Evolutionary conservation across 2,113 vertebrate species (phyloP).

Genomic region (Phaetusa simplex): DNA sequence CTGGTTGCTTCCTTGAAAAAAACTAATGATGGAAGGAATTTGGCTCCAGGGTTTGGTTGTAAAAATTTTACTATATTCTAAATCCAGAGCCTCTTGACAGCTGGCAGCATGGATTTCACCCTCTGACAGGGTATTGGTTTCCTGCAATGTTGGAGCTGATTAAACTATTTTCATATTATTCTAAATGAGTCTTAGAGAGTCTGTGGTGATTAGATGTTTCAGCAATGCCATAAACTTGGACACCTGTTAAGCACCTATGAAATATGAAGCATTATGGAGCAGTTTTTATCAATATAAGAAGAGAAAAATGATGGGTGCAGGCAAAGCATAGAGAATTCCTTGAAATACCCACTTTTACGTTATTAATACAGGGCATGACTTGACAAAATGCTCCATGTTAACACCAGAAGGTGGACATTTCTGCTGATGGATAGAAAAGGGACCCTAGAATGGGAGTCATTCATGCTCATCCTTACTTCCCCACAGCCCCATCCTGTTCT

Average conservation of each 20-base stretch:
- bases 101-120: background rate
- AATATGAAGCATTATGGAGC: background rate
- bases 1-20: background rate
- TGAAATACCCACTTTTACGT: background rate
- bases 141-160: background rate
- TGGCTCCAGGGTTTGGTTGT: background rate
- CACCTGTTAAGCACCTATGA: background rate
- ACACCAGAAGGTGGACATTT: background rate
- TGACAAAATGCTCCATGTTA: background rate
- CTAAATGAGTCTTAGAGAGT: background rate
- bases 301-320: background rate
- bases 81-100: background rate
- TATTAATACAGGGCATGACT: background rate
- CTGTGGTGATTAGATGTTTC: background rate
- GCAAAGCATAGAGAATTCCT: background rate
- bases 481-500: background rate
- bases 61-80: constrained; percentile 4
- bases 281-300: background rate
- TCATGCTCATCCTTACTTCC: background rate
- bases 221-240: background rate
- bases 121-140: background rate
- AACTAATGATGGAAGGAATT: background rate
- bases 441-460: background rate
- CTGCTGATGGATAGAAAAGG: background rate
- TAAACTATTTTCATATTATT: background rate